Base-by-base conservation (phyloP, 2,888 invertebrate species). In the Lottia gigantea region DNA sequence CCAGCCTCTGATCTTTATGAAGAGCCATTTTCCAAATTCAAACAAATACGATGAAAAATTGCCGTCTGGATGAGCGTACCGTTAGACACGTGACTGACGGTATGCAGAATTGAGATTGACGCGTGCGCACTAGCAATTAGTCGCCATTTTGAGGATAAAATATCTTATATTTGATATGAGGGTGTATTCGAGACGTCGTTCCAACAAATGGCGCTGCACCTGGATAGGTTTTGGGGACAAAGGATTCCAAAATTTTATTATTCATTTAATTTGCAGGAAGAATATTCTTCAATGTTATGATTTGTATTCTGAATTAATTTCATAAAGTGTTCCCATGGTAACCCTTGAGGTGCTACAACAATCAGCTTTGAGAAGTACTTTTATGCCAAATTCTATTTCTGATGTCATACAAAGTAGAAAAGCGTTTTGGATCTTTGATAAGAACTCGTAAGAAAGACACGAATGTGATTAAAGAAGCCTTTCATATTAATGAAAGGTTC, bases 51-150 rank as follows among this genome's bases (percentile, higher is more conserved):
- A 26, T 26, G 40, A 64, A 64, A 26, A 64, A 64, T 40, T 40
- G 64, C n/a, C 64, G 45, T 64, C 64, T 64, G 40, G 45, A 11
- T 31, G 31, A 19, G 40, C 40, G 40, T 40, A 40, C 40, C 40
- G 40, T 40, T 40, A 40, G 16, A 31, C 70, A 70, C 66, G 65
- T 65, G 70, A 62, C 70, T 65, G 62, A 66, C 66, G 70, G 66
- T 62, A 66, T 66, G 70, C 62, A 25, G 55, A 70, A 26, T 66
- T 61, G 66, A 16, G 61, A 40, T 45, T 40, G 63, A 66, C 63
- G 70, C 66, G 31, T 64, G 62, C 47, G 62, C 66, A 70, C 31
- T 62, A 62, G 63, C 70, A 70, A 70, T 70, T 70, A 70, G 70
- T 55, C 55, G 19, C 55, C 23, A 23, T 23, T 40, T 23, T 23